A percentile compares a stretch with the other conserved stretches of the same genome.
Evolutionary conservation across 2,888 invertebrate species (phyloP).

Genomic region (Synergus itoensis): DNA sequence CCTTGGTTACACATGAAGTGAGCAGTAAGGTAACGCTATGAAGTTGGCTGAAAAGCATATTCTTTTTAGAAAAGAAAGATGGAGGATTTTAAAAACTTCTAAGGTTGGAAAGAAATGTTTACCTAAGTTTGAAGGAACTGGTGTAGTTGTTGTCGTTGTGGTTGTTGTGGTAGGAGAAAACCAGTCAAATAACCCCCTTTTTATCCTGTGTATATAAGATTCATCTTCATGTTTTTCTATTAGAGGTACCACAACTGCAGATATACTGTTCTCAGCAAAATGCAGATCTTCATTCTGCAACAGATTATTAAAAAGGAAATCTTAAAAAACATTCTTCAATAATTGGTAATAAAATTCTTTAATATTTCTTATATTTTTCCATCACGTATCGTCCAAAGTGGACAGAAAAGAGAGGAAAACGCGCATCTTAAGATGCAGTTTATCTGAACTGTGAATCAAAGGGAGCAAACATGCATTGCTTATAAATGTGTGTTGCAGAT

Average conservation of each 20-base stretch:
- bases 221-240: slow-evolving; percentile 63
- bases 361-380: background rate
- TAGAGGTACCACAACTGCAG: slow-evolving; percentile 56
- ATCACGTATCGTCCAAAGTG: background rate
- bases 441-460: slow-evolving; percentile 48
- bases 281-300: slow-evolving; percentile 73
- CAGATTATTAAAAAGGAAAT: slow-evolving; percentile 4
- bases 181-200: slow-evolving; percentile 58
- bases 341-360: too few relatives aligned
- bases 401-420: background rate
- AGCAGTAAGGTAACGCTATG: too few relatives aligned
- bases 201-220: slow-evolving; percentile 76
- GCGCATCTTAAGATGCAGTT: slow-evolving; percentile 40
- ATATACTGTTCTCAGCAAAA: slow-evolving; percentile 68
- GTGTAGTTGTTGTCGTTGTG: slow-evolving; percentile 25
- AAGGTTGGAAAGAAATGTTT: too few relatives aligned
- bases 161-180: slow-evolving; percentile 39
- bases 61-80: background rate
- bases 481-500: slow-evolving; percentile 48
- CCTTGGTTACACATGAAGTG: too few relatives aligned
- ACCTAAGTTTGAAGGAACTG: background rate
- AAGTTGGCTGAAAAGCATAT: too few relatives aligned
- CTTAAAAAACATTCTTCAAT: background rate
- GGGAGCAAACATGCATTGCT: slow-evolving; percentile 50
- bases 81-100: too few relatives aligned